phyloP scores from a whole-genome alignment of 23 tunicate species.

The Botrylloides violaceus region DNA sequence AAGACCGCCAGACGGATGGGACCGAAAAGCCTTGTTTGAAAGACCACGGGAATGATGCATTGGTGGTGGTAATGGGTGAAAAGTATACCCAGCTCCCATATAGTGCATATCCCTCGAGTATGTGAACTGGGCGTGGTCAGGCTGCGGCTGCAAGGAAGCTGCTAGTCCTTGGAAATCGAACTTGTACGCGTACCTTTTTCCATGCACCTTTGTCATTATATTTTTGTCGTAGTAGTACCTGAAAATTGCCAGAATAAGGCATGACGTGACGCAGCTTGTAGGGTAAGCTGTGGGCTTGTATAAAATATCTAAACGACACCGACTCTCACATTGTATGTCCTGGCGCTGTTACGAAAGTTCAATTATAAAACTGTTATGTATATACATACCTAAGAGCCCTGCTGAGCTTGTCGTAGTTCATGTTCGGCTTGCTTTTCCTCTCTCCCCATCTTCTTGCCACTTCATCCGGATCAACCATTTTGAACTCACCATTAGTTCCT shows the following conservation, averaged over 20 bases:
- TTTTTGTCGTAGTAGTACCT: constrained; percentile 99
- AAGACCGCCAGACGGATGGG: constrained; percentile 46
- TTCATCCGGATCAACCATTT: constrained; percentile 99
- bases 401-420: constrained; percentile 99
- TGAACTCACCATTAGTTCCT: constrained; percentile 95
- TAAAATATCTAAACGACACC: too few relatives aligned
- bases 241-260: too few relatives aligned
- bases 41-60: constrained; percentile 42
- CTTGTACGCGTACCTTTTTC: constrained; percentile 99
- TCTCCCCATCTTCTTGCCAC: constrained; percentile 99
- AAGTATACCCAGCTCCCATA: constrained; percentile 36
- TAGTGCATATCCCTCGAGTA: constrained; percentile 57
- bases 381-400: constrained; percentile 89
- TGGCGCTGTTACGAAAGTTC: too few relatives aligned
- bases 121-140: constrained; percentile 58
- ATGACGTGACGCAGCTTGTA: too few relatives aligned
- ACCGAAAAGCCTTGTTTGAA: constrained; percentile 10
- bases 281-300: too few relatives aligned
- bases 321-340: neutral
- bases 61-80: constrained; percentile 47
- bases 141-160: constrained; percentile 88
- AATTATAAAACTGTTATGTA: too few relatives aligned
- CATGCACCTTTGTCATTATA: constrained; percentile 99
- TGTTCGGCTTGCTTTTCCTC: constrained; percentile 97
- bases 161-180: constrained; percentile 98